Conservation (phyloP, 2,113 vertebrate genomes). For the Myrmecophaga tridactyla region DNA sequence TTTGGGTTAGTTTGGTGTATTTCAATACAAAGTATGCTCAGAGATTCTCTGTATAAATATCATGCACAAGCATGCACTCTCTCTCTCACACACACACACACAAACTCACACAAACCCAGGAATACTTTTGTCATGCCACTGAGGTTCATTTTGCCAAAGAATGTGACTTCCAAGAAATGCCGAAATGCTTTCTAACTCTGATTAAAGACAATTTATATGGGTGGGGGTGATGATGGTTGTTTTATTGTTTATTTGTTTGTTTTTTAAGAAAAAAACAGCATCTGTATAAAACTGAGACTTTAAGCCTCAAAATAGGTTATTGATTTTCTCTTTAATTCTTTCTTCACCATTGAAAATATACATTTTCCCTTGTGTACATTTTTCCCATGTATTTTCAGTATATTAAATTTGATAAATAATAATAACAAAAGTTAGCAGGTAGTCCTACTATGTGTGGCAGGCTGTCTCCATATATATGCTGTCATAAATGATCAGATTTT, state of each 20-base stretch:
- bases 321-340: conserved; percentile 34
- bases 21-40: conserved; percentile 54
- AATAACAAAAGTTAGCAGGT: background rate
- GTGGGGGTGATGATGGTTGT: background rate
- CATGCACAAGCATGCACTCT: conserved; percentile 54
- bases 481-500: background rate
- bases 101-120: conserved; percentile 62
- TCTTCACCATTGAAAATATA: conserved; percentile 6
- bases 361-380: background rate
- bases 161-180: conserved; percentile 60
- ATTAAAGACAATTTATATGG: conserved; percentile 62
- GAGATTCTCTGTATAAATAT: conserved; percentile 76
- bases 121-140: conserved; percentile 59
- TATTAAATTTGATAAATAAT: conserved; percentile 34
- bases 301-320: conserved; percentile 26
- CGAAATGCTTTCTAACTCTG: conserved; percentile 24
- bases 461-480: background rate
- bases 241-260: background rate
- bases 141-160: conserved; percentile 67
- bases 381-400: background rate
- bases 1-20: conserved; percentile 67
- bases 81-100: conserved; percentile 51
- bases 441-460: background rate
- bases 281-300: conserved; percentile 16
- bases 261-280: conserved; percentile 1